phyloP scores from a whole-genome alignment of 2,113 vertebrate species.

The Ploceus nigricollis region DNA sequence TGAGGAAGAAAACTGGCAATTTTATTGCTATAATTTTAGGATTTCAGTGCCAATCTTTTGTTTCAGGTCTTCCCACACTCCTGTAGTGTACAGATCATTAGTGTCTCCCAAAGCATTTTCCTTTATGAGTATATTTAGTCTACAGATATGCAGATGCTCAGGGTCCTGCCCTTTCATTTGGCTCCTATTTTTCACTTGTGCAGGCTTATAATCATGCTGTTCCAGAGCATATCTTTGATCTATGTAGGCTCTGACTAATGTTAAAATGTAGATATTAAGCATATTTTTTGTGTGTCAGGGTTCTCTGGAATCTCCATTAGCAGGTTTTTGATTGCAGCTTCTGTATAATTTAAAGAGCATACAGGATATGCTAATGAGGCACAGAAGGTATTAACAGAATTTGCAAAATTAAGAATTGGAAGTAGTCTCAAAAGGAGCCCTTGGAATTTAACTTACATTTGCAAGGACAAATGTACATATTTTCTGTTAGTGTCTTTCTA shows the following conservation, averaged over 20 bases:
- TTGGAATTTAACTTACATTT: slow-evolving; percentile 16
- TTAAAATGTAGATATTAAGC: slow-evolving; percentile 32
- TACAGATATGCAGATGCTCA: slow-evolving; percentile 50
- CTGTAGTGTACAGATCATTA: slow-evolving; percentile 9
- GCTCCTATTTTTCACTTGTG: slow-evolving; percentile 13
- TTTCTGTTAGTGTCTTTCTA: slow-evolving; percentile 8
- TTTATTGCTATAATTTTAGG: slow-evolving; percentile 16
- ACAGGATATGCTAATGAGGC: slow-evolving; percentile 40
- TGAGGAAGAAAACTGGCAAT: not conserved
- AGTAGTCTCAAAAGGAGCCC: not conserved
- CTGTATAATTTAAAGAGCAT: slow-evolving; percentile 39
- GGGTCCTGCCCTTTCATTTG: not conserved
- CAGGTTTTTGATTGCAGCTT: not conserved
- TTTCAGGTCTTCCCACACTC: not conserved
- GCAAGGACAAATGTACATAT: not conserved
- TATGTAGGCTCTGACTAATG: not conserved
- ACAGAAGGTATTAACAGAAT: slow-evolving; percentile 13
- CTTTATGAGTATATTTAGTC: slow-evolving; percentile 23
- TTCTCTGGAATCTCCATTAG: slow-evolving; percentile 50
- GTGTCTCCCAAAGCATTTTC: slow-evolving; percentile 1
- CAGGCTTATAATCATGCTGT: not conserved
- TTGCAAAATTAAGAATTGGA: slow-evolving; percentile 41
- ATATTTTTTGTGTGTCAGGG: not conserved
- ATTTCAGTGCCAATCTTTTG: not conserved
- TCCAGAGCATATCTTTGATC: slow-evolving; percentile 12